Evolutionary conservation across 2,888 invertebrate genomes (phyloP), one percentile per base, ranked within the genome.

Genomic region (Drosophila bunnanda): DNA sequence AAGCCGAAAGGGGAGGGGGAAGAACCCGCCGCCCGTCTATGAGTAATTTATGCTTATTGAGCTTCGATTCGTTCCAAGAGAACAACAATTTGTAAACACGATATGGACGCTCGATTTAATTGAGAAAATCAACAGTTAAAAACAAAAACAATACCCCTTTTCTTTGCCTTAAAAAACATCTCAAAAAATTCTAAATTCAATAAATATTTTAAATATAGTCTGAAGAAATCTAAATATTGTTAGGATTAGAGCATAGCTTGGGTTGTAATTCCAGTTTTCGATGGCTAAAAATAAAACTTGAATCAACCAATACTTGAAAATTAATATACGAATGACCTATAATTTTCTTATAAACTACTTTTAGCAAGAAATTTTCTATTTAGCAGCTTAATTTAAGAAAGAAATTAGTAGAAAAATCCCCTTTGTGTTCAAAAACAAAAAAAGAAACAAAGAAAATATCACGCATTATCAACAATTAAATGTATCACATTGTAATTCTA

Each of bases 41-140:
- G 67, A 67, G 65, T 67, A 65, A 67, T 67, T 67, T 54, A 41
- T 34, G 65, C 65, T 64, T 34, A 67, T 64, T 67, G 66, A 67
- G 67, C 67, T 41, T 41, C 65, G 65, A 67, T 65, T 39, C 54
- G 39, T 64, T 34, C n/a, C 39, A 38, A 62, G 44, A 60, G 56
- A 62, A 30, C 30, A 7, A 38, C 30, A 30, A 38, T 25, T 38
- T 59, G 62, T 59, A 62, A 62, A 39, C 59, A 48, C 59, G 62
- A 48, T 59, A 59, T 62, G 54, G n/a, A 1, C 15, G 39, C 44
- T 28, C 48, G 50, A 34, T 67, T 65, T 48, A 67, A 65, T 67
- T 65, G 65, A 60, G 39, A 34, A 41, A 65, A 50, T 61, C 48
- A 50, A 50, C 60, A 60, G 32, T 52, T 34, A 12, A 22, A 48